Evolutionary conservation across 2,888 invertebrate genomes (phyloP).

Genomic region (Coelogynopora nodosa): DNA sequence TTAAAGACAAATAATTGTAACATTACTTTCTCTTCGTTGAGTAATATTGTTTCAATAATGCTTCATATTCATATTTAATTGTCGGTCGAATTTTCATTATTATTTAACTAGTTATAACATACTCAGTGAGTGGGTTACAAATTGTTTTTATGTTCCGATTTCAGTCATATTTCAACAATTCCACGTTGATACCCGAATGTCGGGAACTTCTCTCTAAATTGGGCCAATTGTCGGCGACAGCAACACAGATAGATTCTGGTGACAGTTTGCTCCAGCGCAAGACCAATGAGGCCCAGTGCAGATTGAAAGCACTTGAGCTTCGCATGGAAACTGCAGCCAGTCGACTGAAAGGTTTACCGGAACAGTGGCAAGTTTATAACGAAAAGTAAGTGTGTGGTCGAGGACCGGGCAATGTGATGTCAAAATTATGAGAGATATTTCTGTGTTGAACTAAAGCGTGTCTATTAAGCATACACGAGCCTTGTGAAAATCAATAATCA

Average conservation of each 20-base stretch:
- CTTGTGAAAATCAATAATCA: too few relatives aligned
- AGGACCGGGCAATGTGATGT: too few relatives aligned
- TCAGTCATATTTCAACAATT: background rate
- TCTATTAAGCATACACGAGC: too few relatives aligned
- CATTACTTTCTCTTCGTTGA: too few relatives aligned
- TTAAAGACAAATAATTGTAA: too few relatives aligned
- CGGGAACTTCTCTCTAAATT: background rate
- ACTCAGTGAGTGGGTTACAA: too few relatives aligned
- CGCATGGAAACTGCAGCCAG: background rate
- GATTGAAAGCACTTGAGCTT: background rate
- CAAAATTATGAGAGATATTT: too few relatives aligned
- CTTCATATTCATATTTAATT: too few relatives aligned
- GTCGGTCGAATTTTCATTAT: too few relatives aligned
- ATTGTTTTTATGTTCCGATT: background rate
- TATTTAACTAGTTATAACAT: too few relatives aligned
- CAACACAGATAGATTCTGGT: background rate
- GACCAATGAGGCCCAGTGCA: background rate
- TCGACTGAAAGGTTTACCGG: slow-evolving; percentile 7
- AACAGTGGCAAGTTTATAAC: background rate
- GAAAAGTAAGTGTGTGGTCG: slow-evolving; percentile 29
- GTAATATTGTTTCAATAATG: too few relatives aligned
- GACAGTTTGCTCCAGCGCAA: background rate
- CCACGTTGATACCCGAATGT: background rate
- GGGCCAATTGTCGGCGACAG: background rate
- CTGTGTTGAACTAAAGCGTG: too few relatives aligned